Evolutionary conservation across 2,888 invertebrate genomes (phyloP), one percentile per base, ranked within the genome.

Genomic region (Carcina quercana): DNA sequence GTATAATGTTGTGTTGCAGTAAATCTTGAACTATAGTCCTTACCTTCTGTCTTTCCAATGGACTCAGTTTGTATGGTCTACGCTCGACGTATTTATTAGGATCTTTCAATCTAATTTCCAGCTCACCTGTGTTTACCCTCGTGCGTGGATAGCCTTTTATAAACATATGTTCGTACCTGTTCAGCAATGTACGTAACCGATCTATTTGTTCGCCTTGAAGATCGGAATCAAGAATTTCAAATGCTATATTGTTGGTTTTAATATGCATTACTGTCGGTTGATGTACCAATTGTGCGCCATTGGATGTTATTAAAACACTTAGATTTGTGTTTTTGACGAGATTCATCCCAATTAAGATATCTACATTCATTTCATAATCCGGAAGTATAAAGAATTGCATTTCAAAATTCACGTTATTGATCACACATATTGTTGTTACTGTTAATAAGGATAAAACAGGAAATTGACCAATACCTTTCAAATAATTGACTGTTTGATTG

Each of bases 101-200:
- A 12, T 25, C 13, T n/a, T 25, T 25, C 6, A 25, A 13, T 11
- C 3, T 4, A 8, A 25, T 25, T 3, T 7, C n/a, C 13, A 25
- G 3, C 52, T 49, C 28, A 1, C 54, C 54, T 0, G 55, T 54
- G 13, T 47, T 52, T 0, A 58, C 52, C 0, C 47, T 34, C 0
- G 53, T 32, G 2, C 11, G 30, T 1, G 55, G 39, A 15, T 40
- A 49, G 1, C 54, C 55, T 0, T 25, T 29, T 4, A 41, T 50
- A 30, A 54, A 54, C 0, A 52, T 3, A 12, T 49, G 37, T 10
- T 28, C 14, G 25, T 37, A 53, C 22, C 49, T 46, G 12, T 43
- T 50, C 0, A 17, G 17, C 7, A 17, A 7, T 5, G 7, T 17
- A 7, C 17, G 17, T 17, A 17, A 17, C 7, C 7, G 5, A 5